phyloP scores from a whole-genome alignment of 2,888 invertebrate genomes.

The Melipona beecheii region DNA sequence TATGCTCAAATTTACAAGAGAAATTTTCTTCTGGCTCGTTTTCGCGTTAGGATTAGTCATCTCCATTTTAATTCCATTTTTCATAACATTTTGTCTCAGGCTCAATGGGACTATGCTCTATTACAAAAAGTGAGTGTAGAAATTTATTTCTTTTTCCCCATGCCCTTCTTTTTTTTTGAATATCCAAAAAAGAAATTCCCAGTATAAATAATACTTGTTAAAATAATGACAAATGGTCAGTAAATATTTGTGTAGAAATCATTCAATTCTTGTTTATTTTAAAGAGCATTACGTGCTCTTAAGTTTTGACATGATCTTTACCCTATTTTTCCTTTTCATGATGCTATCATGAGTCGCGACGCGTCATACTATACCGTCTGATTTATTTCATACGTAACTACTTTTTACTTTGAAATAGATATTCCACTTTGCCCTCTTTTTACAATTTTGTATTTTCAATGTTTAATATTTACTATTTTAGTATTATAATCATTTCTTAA shows the following conservation, averaged over 20 bases:
- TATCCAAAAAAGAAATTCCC: not conserved
- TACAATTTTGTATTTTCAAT: not conserved
- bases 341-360: too few species aligned
- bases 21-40: constrained; percentile 69
- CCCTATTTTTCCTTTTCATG: not conserved
- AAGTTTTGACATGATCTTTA: not conserved
- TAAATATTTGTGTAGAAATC: not conserved
- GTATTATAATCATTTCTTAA: not conserved
- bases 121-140: constrained; percentile 76
- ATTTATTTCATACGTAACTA: constrained; percentile 28
- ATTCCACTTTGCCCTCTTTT: not conserved
- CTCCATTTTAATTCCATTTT: constrained; percentile 75
- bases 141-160: not conserved
- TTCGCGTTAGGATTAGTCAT: constrained; percentile 64
- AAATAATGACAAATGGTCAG: not conserved
- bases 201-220: not conserved
- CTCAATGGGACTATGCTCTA: constrained; percentile 80
- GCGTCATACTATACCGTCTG: not conserved
- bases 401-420: not conserved
- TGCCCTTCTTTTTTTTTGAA: not conserved
- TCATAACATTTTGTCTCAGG: constrained; percentile 71
- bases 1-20: constrained; percentile 73
- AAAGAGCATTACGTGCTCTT: not conserved
- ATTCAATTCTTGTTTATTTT: not conserved
- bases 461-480: not conserved